Base-by-base conservation (phyloP, 2,888 invertebrate species). In the Andrena praecox region DNA sequence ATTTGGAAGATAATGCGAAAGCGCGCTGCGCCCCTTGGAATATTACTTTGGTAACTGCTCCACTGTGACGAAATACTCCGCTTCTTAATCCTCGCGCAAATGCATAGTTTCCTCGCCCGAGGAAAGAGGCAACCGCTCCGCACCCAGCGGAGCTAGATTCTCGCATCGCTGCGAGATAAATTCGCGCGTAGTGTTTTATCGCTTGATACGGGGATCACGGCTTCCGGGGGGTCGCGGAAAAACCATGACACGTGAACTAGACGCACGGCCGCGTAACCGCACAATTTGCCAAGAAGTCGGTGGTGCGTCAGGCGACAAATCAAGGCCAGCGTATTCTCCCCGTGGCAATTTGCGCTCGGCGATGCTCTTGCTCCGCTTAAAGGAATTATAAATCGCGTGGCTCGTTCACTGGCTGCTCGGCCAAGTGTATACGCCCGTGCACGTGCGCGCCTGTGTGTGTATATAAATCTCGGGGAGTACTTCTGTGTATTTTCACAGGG, bases 241-340 rank as follows among this genome's bases (percentile, higher is more conserved):
- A 72, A 72, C 48, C 24, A 59, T 33, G 59, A 66, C 73, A 54
- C 42, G 35, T 33, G 77, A 35, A 31, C 33, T 50, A 77, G 59
- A 77, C 76, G 54, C 42, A 68, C 33, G 8, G 27, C 70, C 68
- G 35, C 33, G 35, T 31, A 52, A 62, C 72, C 59, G 72, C 75
- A 27, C 63, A 78, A 84, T 84, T 84, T 77, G 75, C 84, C 78
- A 76, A 84, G 78, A 84, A 82, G 60, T 70, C 69, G 59, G 50
- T 52, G 48, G 35, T 54, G 71, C 33, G 72, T 60, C 35, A 67
- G 80, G 64, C 69, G 69, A 82, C 75, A 82, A 85, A 78, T 82
- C 72, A 75, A 75, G 77, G 50, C 77, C 82, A 54, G n/a, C 68
- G 59, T 73, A 56, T 71, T 77, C 71, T 48, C 76, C 76, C 56